Conservation (phyloP, 2,797 vertebrate genomes). For the Schizopygopsis pylzovi region DNA sequence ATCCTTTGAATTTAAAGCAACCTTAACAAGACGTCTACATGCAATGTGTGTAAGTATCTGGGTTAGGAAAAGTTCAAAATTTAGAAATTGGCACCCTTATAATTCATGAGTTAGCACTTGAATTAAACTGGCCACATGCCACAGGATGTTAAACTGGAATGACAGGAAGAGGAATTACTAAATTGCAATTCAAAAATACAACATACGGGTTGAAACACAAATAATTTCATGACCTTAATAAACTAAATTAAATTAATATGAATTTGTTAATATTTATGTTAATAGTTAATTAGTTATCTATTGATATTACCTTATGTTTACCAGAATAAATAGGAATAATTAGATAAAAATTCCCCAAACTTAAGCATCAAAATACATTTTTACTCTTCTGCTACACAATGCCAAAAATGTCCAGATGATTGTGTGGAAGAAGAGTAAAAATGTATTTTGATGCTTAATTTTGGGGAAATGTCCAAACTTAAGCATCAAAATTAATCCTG, state of each 20-base stretch:
- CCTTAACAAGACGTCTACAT: constrained; percentile 18
- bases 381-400: background rate
- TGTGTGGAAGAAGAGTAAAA: no score
- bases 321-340: background rate
- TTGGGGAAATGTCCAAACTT: no score
- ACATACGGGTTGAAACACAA: background rate
- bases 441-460: no score
- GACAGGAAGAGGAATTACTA: background rate
- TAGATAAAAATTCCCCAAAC: background rate
- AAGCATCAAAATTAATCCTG: background rate
- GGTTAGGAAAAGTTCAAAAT: background rate
- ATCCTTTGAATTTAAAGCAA: constrained; percentile 17
- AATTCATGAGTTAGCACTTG: background rate
- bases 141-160: background rate
- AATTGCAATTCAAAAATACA: background rate
- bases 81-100: background rate
- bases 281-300: background rate
- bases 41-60: background rate
- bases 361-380: background rate
- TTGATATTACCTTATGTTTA: background rate
- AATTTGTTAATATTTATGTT: background rate
- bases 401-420: background rate
- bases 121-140: background rate
- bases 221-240: background rate
- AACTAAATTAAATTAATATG: background rate